These are phyloP conservation scores for Reticulitermes lucifugus DNA, from an alignment of 2,888 invertebrate species.

Conservation along the genomic window DNA sequence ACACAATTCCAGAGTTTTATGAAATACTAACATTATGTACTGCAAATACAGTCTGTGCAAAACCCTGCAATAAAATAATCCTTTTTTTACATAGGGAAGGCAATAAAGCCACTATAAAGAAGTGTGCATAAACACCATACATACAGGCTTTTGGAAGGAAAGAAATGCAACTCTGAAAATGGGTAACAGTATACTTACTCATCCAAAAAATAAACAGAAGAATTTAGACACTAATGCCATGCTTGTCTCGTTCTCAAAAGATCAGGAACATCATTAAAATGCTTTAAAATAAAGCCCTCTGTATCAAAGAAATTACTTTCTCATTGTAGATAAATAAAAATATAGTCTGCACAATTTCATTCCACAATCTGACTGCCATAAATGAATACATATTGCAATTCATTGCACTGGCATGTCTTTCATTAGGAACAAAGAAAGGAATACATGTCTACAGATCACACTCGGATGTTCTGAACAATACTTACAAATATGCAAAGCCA, in stretches of 20 bases:
- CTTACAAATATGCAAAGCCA: conserved; percentile 24
- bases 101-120: conserved; percentile 38
- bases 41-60: conserved; percentile 42
- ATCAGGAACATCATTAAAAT: conserved; percentile 10
- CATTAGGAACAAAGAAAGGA: conserved; percentile 25
- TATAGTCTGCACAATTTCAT: conserved; percentile 25
- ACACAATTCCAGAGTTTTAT: conserved; percentile 37
- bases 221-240: neutral
- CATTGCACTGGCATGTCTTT: conserved; percentile 9
- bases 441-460: conserved; percentile 26
- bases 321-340: neutral
- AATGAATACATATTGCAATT: conserved; percentile 32
- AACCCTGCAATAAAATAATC: conserved; percentile 47
- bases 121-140: conserved; percentile 38
- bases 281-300: conserved; percentile 25
- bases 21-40: conserved; percentile 29
- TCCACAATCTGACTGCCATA: neutral
- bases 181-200: conserved; percentile 17
- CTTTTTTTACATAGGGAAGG: conserved; percentile 41
- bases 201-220: neutral
- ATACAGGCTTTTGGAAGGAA: conserved; percentile 28
- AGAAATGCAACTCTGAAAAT: conserved; percentile 23
- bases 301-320: neutral
- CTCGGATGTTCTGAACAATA: neutral
- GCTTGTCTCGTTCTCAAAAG: neutral